Evolutionary conservation across 2,797 vertebrate genomes (phyloP).

Genomic region (Poeciliopsis presidionis): DNA sequence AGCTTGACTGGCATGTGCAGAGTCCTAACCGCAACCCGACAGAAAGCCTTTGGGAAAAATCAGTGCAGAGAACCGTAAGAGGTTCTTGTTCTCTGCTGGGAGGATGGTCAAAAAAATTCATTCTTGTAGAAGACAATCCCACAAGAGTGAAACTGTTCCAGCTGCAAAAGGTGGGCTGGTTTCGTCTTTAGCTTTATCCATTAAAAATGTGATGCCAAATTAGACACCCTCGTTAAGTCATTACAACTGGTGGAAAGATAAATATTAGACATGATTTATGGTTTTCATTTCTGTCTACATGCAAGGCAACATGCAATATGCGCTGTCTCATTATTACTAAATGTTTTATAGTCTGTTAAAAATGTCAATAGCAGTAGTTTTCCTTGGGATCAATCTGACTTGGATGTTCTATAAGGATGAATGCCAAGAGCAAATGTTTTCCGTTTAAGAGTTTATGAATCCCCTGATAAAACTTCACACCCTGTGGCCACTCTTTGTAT

Average conservation of each 20-base stretch:
- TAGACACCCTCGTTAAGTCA: neutral
- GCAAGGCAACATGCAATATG: too few relatives aligned
- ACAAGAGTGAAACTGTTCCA: neutral
- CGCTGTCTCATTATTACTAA: too few relatives aligned
- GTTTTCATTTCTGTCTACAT: too few relatives aligned
- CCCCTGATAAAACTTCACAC: neutral
- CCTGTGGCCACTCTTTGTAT: neutral
- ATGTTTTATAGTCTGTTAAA: too few relatives aligned
- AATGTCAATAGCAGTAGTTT: too few relatives aligned
- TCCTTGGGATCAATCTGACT: too few relatives aligned
- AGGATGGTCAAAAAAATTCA: neutral
- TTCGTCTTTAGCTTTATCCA: neutral
- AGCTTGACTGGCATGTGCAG: neutral
- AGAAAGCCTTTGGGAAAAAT: neutral
- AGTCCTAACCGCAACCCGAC: neutral
- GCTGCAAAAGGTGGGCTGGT: neutral
- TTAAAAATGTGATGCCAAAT: neutral
- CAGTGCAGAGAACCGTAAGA: neutral
- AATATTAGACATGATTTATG: too few relatives aligned
- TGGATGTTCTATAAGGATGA: too few relatives aligned
- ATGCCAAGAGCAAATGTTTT: neutral
- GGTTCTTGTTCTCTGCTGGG: neutral
- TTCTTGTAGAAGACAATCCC: neutral
- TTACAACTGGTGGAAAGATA: too few relatives aligned
- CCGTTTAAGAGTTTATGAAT: neutral